These are phyloP conservation scores for Agrenia bidenticulata DNA, from an alignment of 2,888 invertebrate species.

Conservation along the genomic window DNA sequence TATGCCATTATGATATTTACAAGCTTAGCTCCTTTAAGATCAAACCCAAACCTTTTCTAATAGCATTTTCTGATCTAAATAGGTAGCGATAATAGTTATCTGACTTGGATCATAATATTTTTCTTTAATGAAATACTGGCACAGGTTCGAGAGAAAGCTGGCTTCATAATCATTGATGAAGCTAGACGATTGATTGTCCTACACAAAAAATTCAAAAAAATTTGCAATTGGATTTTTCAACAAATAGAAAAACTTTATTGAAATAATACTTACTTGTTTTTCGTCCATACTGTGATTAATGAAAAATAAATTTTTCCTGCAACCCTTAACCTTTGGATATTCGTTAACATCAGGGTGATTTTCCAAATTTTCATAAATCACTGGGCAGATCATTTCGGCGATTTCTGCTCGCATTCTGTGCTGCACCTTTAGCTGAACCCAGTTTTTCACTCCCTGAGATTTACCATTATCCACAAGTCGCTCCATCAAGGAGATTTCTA, in stretches of 20 bases:
- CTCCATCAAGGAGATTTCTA: conserved; percentile 80
- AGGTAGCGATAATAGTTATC: conserved; percentile 72
- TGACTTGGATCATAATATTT: conserved; percentile 60
- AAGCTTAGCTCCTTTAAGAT: too few species aligned
- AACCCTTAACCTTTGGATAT: conserved; percentile 64
- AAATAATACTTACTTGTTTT: conserved; percentile 57
- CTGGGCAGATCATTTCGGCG: conserved; percentile 63
- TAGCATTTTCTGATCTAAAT: conserved; percentile 63
- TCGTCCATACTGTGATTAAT: conserved; percentile 65
- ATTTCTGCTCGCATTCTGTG: conserved; percentile 75
- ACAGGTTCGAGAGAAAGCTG: conserved; percentile 63
- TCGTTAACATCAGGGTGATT: conserved; percentile 63
- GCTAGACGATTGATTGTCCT: conserved; percentile 61
- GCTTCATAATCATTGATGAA: conserved; percentile 67
- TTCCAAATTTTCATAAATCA: conserved; percentile 66
- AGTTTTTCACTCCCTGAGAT: not conserved
- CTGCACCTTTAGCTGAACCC: conserved; percentile 64
- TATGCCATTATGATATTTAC: too few species aligned
- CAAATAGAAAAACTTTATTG: too few species aligned
- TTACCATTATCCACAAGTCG: conserved; percentile 55
- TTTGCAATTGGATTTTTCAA: not conserved
- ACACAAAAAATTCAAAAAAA: conserved; percentile 37
- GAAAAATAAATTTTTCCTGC: conserved; percentile 68
- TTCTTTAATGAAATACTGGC: conserved; percentile 64
- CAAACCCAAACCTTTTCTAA: too few species aligned